Evolutionary conservation across 1,140 invertebrate species (phyloP), one percentile per base, ranked within the genome.

Genomic region (fruit fly (Drosophila melanogaster)): DNA sequence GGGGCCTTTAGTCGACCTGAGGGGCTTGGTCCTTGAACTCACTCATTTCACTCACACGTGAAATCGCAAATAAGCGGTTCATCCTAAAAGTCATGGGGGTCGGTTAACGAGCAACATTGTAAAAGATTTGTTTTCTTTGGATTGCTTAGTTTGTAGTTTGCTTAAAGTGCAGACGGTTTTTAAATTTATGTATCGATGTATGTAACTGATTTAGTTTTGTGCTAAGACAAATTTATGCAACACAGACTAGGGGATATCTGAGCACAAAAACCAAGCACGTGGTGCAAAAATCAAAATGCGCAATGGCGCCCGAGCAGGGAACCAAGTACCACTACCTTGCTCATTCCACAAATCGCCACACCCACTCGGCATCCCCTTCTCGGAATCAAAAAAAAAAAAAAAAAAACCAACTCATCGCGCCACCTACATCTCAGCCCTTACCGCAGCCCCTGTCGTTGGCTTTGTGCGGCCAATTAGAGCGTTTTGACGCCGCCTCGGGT

Each of bases 401-500:
- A n/a, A 51, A n/a, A 40, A 5, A 40, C 15, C 57, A 26, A 49
- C 24, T 49, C 38, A 10, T 15, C 22, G 8, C 19, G 2, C 10
- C 49, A 38, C 12, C 37, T 14, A 38, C 37, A 12, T 5, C 4
- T 5, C 49, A 30, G 7, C 57, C 41, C 41, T 10, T 12, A 17
- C 41, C 3, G 10, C 11, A 19, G 3, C 11, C 19, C 11, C 57
- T 33, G n/a, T 19, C 15, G 30, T 44, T 57, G 53, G 41, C 53
- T 57, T 49, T 60, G 22, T 47, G 66, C 33, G 17, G 66, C 67
- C 67, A 71, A 71, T 71, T 71, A 71, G 67, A 70, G 65, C 64
- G 65, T 65, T 70, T 70, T 71, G 67, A 71, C 65, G 67, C 64
- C 67, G 65, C 67, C 67, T 55, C 67, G 65, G 67, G 67, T 70